These are phyloP conservation scores for Tokudaia muenninki DNA, from an alignment of 2,797 vertebrate genomes.

Conservation along the genomic window DNA sequence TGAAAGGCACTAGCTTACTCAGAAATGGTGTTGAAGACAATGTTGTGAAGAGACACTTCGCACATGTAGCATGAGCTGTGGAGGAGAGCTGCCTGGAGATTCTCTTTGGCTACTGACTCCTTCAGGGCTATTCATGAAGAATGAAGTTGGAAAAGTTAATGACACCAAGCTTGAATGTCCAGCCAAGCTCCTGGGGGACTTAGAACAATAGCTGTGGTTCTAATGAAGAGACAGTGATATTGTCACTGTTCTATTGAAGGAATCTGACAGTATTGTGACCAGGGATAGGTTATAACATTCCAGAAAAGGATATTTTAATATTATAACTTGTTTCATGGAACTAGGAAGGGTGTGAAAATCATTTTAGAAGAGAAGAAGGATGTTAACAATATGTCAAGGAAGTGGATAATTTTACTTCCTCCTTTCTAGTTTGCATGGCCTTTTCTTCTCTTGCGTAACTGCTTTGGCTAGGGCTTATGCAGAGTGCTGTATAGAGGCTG, in stretches of 20 bases:
- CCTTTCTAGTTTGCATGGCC: not conserved
- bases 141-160: not conserved
- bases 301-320: not conserved
- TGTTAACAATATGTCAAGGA: not conserved
- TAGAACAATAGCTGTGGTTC: slow-evolving; percentile 22
- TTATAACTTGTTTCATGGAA: not conserved
- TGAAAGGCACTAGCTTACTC: slow-evolving; percentile 6
- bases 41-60: not conserved
- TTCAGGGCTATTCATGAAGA: not conserved
- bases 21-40: not conserved
- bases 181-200: not conserved
- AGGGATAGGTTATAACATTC: not conserved
- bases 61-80: not conserved
- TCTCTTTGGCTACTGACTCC: not conserved
- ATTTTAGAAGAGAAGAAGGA: not conserved
- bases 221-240: not conserved
- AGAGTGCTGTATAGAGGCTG: not conserved
- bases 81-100: not conserved
- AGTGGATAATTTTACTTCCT: not conserved
- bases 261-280: slow-evolving; percentile 6
- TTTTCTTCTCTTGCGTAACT: not conserved
- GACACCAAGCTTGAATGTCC: not conserved
- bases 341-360: not conserved
- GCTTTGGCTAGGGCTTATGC: not conserved
- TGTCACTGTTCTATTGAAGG: slow-evolving; percentile 37